These are phyloP conservation scores for Homalodisca vitripennis DNA, from an alignment of 1,140 invertebrate genomes.

Conservation along the genomic window DNA sequence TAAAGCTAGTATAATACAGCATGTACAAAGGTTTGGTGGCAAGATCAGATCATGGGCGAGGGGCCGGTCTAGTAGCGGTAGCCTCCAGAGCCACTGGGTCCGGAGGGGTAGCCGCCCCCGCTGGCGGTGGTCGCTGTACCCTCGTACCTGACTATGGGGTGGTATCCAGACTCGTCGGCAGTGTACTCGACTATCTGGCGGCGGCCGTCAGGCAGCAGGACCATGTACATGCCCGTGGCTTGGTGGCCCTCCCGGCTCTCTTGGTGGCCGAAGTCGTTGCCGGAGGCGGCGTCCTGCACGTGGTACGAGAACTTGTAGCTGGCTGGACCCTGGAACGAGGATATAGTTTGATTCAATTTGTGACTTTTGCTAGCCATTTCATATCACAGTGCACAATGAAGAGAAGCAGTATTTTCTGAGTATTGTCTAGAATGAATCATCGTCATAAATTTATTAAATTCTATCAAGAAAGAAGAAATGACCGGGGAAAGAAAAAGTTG, in stretches of 20 bases:
- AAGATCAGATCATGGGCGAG: too few relatives aligned
- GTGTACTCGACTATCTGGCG: conserved; percentile 64
- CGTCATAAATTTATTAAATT: too few relatives aligned
- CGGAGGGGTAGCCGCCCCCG: conserved; percentile 34
- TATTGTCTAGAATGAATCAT: too few relatives aligned
- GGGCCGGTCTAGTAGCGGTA: conserved; percentile 25
- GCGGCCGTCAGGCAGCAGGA: conserved; percentile 63
- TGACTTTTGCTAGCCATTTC: too few relatives aligned
- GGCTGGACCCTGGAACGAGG: conserved; percentile 58
- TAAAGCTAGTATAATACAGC: too few relatives aligned
- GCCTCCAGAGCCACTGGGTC: conserved; percentile 32
- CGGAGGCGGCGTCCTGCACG: conserved; percentile 57
- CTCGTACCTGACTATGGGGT: conserved; percentile 66
- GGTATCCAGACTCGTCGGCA: conserved; percentile 63
- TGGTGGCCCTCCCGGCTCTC: conserved; percentile 61
- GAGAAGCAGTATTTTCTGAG: too few relatives aligned
- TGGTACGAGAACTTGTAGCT: conserved; percentile 68
- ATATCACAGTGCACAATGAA: too few relatives aligned
- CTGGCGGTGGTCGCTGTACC: conserved; percentile 54
- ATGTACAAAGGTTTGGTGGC: too few relatives aligned
- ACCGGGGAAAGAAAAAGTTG: too few relatives aligned
- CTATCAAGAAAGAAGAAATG: too few relatives aligned
- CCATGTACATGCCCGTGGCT: conserved; percentile 62
- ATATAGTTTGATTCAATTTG: too few relatives aligned
- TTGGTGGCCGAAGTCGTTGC: conserved; percentile 61